These are phyloP conservation scores for Spatula versicolor DNA, from an alignment of 2,797 vertebrate genomes.

Conservation along the genomic window DNA sequence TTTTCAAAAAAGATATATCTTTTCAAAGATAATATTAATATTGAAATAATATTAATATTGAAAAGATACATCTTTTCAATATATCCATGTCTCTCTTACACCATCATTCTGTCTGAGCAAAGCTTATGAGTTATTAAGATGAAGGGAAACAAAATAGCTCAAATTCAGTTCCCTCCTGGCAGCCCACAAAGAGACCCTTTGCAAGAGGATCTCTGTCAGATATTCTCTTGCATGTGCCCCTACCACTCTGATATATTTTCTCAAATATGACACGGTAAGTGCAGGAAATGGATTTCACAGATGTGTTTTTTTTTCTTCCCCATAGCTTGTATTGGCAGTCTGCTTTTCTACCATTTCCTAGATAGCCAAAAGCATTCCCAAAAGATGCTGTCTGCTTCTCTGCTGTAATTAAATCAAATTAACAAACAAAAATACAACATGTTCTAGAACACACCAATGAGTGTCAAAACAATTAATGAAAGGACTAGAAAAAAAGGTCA, in stretches of 20 bases:
- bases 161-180: background rate
- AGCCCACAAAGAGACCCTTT: background rate
- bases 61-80: background rate
- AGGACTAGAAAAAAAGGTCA: background rate
- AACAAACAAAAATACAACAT: background rate
- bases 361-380: slow-evolving; percentile 12
- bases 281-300: background rate
- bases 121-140: background rate
- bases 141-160: background rate
- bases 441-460: slow-evolving; percentile 12
- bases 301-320: background rate
- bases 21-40: too few relatives aligned
- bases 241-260: background rate
- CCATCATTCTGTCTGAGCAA: background rate
- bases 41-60: too few relatives aligned
- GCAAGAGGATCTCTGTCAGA: background rate
- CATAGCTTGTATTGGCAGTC: background rate
- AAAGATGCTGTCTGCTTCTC: slow-evolving; percentile 5
- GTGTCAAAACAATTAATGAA: background rate
- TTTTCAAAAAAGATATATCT: too few relatives aligned
- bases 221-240: background rate
- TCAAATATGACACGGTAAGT: background rate
- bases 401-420: slow-evolving; percentile 34
- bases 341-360: background rate
- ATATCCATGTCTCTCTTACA: background rate